These are phyloP conservation scores for Macrostomum cliftonense DNA, from an alignment of 2,888 invertebrate species.

Conservation along the genomic window DNA sequence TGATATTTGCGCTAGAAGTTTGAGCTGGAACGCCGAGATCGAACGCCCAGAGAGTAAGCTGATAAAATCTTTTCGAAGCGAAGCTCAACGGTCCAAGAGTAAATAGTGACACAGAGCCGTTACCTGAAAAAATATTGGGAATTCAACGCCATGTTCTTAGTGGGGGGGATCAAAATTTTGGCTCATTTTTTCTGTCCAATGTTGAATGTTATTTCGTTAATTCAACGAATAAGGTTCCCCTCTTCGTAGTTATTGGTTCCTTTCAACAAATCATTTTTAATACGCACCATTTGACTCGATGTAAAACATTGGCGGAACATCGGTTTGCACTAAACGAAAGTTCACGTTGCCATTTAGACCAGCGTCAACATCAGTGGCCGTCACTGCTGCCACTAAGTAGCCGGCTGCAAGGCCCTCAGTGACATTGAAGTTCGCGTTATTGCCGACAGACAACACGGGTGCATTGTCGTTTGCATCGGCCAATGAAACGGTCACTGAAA, in stretches of 20 bases:
- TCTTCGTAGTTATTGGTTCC: too few relatives aligned
- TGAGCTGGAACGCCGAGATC: constrained; percentile 1
- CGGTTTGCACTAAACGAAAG: background rate
- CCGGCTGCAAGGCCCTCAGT: constrained; percentile 23
- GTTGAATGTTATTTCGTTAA: too few relatives aligned
- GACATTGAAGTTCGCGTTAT: constrained; percentile 48
- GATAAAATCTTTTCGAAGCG: background rate
- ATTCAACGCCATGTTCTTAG: too few relatives aligned
- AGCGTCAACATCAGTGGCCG: constrained; percentile 72
- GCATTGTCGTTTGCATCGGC: constrained; percentile 84
- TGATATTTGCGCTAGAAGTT: background rate
- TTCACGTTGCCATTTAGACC: constrained; percentile 52
- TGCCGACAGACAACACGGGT: constrained; percentile 59
- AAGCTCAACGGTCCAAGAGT: too few relatives aligned
- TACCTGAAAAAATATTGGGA: too few relatives aligned
- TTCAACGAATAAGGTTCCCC: too few relatives aligned
- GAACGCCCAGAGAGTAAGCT: background rate
- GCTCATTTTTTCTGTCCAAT: too few relatives aligned
- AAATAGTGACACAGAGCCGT: too few relatives aligned
- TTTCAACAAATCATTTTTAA: background rate
- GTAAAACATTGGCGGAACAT: background rate
- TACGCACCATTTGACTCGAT: background rate
- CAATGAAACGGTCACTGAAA: constrained; percentile 47
- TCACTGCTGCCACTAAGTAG: constrained; percentile 62
- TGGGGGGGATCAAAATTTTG: too few relatives aligned